Conservation (phyloP, 2,888 invertebrate genomes). For the Creontiades dilutus region DNA sequence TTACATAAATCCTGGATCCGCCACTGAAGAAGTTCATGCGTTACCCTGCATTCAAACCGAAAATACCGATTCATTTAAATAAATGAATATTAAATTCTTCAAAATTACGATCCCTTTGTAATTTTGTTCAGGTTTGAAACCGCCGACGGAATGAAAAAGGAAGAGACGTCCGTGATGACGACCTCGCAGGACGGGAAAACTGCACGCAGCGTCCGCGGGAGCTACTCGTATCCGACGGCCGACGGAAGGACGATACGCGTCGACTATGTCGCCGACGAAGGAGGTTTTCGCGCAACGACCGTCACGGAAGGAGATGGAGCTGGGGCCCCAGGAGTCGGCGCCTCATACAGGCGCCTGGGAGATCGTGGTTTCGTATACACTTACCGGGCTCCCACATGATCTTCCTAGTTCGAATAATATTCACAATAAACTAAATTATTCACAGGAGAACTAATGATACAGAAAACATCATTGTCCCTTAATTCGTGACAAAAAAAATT, state of each 20-base stretch:
- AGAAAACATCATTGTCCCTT: too few species aligned
- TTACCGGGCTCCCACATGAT: constrained; percentile 49
- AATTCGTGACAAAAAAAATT: too few species aligned
- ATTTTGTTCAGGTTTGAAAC: constrained; percentile 80
- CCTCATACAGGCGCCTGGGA: constrained; percentile 56
- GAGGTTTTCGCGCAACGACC: constrained; percentile 64
- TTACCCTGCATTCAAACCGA: too few species aligned
- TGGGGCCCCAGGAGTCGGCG: constrained; percentile 40
- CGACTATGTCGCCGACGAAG: constrained; percentile 86
- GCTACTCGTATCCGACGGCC: constrained; percentile 85
- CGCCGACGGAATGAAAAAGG: constrained; percentile 82
- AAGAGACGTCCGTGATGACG: constrained; percentile 82
- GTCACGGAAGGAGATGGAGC: constrained; percentile 62
- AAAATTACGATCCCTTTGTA: too few species aligned
- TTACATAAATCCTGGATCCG: too few species aligned
- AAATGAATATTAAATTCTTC: too few species aligned
- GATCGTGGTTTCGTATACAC: constrained; percentile 60
- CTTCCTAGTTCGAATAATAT: too few species aligned
- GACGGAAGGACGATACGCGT: constrained; percentile 84
- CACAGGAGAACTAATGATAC: too few species aligned
- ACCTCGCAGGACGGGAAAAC: constrained; percentile 81
- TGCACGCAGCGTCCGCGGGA: constrained; percentile 81
- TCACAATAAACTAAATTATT: too few species aligned
- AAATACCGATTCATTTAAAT: too few species aligned
- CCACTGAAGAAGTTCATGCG: too few species aligned